Percentiles rank a stretch among this genome's conserved stretches.
Conservation (phyloP, 2,113 vertebrate genomes). For the Labeo rohita region DNA sequence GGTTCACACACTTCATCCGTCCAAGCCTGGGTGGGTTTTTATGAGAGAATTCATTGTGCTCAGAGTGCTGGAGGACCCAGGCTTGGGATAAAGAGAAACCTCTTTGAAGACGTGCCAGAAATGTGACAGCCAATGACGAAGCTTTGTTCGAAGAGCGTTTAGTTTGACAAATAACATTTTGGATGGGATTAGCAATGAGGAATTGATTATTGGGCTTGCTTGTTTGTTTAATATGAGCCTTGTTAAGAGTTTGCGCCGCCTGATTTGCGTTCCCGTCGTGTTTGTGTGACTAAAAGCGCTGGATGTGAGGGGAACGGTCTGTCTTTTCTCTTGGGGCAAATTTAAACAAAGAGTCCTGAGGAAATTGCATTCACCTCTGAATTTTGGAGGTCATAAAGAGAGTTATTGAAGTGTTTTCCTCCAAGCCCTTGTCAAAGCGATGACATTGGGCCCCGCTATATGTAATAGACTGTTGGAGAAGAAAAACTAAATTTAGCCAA, state of each 20-base stretch:
- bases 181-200: conserved; percentile 31
- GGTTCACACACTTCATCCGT: conserved; percentile 50
- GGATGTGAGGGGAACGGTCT: conserved; percentile 6
- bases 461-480: conserved; percentile 10
- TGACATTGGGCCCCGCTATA: conserved; percentile 13
- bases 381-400: neutral
- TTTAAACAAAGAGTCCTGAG: conserved; percentile 15
- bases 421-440: conserved; percentile 4
- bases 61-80: conserved; percentile 11
- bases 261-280: neutral
- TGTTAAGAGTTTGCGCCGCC: neutral
- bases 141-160: conserved; percentile 45
- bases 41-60: conserved; percentile 47
- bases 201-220: conserved; percentile 38
- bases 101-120: conserved; percentile 43
- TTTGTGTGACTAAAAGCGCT: neutral
- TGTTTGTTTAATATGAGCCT: conserved; percentile 20
- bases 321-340: neutral
- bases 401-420: conserved; percentile 10
- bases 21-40: conserved; percentile 48
- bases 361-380: conserved; percentile 32
- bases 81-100: conserved; percentile 24
- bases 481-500: conserved; percentile 35
- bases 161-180: conserved; percentile 47
- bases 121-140: conserved; percentile 45